Conservation (phyloP, 2,797 vertebrate species). For the Sphenodon punctatus region DNA sequence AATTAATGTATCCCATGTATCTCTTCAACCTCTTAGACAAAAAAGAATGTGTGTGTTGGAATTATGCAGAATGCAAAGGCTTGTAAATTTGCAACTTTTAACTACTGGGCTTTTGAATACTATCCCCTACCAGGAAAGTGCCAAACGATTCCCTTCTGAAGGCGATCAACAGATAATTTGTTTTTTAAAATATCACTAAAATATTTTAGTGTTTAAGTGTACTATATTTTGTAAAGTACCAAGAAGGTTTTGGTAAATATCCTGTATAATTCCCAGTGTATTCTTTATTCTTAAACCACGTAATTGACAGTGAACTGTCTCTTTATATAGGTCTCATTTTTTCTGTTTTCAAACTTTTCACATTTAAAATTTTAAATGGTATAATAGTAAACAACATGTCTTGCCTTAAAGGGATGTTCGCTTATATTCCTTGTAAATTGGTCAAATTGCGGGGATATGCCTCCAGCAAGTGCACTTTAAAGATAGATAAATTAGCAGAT, state of each 20-base stretch:
- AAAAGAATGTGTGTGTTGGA: background rate
- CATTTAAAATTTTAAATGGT: no score
- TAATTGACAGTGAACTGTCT: background rate
- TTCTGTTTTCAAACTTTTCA: no score
- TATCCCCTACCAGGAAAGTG: background rate
- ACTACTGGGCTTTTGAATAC: background rate
- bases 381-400: no score
- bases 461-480: background rate
- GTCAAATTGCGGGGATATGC: background rate
- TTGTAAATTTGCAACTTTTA: background rate
- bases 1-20: background rate
- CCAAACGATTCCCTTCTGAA: background rate
- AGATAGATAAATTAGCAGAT: rapidly evolving
- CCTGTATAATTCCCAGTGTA: background rate
- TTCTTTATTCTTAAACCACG: background rate
- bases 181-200: background rate
- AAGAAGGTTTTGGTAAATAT: background rate
- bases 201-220: background rate
- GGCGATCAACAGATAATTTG: background rate
- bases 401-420: background rate
- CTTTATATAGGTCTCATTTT: no score
- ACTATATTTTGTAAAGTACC: background rate
- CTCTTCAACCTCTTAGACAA: background rate
- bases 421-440: background rate
- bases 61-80: background rate